phyloP scores from a whole-genome alignment of 1,140 invertebrate genomes.

The Oryctes rhinoceros region DNA sequence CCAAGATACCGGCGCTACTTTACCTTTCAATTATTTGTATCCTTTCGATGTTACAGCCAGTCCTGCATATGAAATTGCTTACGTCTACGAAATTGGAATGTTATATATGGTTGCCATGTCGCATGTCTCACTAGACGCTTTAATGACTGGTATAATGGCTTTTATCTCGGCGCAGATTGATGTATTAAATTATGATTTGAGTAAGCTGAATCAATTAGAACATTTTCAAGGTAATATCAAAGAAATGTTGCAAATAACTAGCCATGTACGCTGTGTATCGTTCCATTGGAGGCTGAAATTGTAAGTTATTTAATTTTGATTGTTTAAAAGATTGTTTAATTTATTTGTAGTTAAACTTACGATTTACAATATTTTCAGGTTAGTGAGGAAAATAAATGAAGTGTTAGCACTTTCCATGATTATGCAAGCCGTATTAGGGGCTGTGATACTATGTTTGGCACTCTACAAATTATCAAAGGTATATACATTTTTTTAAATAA shows the following conservation, averaged over 20 bases:
- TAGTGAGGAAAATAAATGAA: not conserved
- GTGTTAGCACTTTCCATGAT: not conserved
- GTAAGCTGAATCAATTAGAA: not conserved
- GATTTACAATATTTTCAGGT: not conserved
- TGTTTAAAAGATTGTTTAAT: too few relatives aligned
- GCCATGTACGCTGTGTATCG: not conserved
- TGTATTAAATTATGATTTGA: constrained; percentile 16
- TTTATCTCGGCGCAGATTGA: constrained; percentile 24
- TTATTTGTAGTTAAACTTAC: too few relatives aligned
- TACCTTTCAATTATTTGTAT: constrained; percentile 24
- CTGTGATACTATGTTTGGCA: constrained; percentile 1
- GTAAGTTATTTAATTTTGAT: not conserved
- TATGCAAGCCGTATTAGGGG: not conserved
- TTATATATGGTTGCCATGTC: not conserved
- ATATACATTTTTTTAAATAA: not conserved
- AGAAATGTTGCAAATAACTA: not conserved
- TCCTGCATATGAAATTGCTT: not conserved
- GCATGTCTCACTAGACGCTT: not conserved
- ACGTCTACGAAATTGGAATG: not conserved
- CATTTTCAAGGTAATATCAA: not conserved
- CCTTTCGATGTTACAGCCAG: constrained; percentile 8
- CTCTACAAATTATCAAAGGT: constrained; percentile 24
- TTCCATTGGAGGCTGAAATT: not conserved
- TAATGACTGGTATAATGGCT: constrained; percentile 25
- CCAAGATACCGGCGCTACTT: not conserved